phyloP scores from a whole-genome alignment of 2,888 invertebrate genomes.

The Tetanocera ferruginea region DNA sequence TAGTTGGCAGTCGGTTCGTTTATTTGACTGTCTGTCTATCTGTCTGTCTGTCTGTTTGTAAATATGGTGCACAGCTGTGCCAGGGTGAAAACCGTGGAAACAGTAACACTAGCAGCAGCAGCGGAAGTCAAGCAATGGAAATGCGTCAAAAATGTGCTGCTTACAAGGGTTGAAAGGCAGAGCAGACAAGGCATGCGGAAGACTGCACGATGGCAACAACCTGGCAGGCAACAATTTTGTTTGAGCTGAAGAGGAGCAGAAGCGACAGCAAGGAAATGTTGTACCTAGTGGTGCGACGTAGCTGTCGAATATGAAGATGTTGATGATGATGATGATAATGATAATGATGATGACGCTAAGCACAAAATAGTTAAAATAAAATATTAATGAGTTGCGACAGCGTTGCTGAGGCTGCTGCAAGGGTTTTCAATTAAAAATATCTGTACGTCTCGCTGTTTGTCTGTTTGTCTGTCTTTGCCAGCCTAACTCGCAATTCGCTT shows the following conservation, averaged over 20 bases:
- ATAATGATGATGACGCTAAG: neutral
- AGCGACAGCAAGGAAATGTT: neutral
- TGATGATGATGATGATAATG: neutral
- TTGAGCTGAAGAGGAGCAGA: neutral
- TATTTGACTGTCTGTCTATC: neutral
- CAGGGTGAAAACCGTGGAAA: neutral
- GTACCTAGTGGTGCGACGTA: neutral
- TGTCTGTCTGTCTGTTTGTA: neutral
- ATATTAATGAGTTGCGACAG: slow-evolving; percentile 19
- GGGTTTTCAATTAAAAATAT: too few relatives aligned
- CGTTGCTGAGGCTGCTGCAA: neutral
- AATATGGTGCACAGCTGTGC: neutral
- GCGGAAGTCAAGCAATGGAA: neutral
- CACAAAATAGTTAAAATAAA: slow-evolving; percentile 4
- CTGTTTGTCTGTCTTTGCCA: too few relatives aligned
- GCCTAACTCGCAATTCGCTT: too few relatives aligned
- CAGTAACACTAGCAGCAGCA: neutral
- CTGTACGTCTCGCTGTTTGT: too few relatives aligned
- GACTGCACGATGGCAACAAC: neutral
- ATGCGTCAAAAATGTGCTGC: neutral
- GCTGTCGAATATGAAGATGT: neutral
- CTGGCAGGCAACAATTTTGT: neutral
- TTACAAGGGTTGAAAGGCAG: neutral
- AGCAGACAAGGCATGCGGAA: neutral
- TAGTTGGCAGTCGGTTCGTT: too few relatives aligned